These are phyloP conservation scores for Echinometra lucunter DNA, from an alignment of 53 echinoderm and acorn worm genomes.

Conservation along the genomic window DNA sequence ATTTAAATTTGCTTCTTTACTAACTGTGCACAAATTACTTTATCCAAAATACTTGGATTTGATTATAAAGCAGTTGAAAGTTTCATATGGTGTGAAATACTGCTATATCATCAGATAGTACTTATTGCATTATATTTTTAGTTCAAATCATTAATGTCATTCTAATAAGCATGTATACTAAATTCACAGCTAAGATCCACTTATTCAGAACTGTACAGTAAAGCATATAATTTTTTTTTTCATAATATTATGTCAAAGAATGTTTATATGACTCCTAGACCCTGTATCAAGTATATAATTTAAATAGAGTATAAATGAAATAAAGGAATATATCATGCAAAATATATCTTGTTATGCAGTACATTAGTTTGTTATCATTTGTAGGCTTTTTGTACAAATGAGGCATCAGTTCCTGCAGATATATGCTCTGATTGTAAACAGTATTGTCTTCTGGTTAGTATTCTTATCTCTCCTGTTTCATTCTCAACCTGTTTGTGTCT, in stretches of 20 bases:
- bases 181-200: not conserved
- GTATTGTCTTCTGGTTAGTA: not conserved
- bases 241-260: not conserved
- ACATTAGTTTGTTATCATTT: not conserved
- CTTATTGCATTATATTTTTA: not conserved
- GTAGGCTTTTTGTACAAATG: not conserved
- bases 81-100: not conserved
- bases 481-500: not conserved
- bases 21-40: not conserved
- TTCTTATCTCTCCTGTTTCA: not conserved
- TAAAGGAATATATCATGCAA: not conserved
- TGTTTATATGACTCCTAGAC: not conserved
- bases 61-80: not conserved
- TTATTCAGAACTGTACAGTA: not conserved
- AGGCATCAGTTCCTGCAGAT: not conserved
- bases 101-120: not conserved
- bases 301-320: constrained; percentile 5
- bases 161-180: not conserved
- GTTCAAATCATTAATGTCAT: not conserved
- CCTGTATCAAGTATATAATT: not conserved
- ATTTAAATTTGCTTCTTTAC: not conserved
- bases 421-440: not conserved
- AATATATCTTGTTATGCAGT: not conserved
- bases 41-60: not conserved
- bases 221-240: not conserved